Base-by-base conservation (phyloP, 2,113 vertebrate species). In the Syrrhaptes paradoxus region DNA sequence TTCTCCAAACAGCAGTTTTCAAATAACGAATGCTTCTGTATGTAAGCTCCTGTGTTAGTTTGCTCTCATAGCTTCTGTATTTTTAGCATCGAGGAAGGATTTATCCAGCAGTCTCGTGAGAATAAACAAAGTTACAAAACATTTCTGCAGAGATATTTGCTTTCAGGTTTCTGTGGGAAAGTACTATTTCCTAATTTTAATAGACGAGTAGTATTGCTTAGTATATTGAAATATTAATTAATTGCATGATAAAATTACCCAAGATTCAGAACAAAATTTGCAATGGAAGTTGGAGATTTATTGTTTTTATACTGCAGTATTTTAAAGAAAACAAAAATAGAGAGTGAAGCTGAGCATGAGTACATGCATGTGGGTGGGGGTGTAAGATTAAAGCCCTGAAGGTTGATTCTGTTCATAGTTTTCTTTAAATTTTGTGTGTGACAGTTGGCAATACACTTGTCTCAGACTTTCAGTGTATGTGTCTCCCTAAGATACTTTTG, bases 391-490 rank as follows among this genome's bases (percentile, higher is more conserved):
- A 62, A 62, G 13, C 51, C 24, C 26, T 34, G 20, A 62, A 77
- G 16, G 32, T 71, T 94, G 29, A 49, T 85, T 92, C 32, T 87
- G 14, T 68, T 61, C 1, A 3, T 72, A 21, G 3, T 76, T 83
- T 86, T 87, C 12, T 28, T 77, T 75, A 48, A 74, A n/a, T 66
- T 59, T 76, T 58, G 4, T 51, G 3, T 71, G 0, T 36, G 19
- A 51, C 7, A 36, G 11, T 68, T 83, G 36, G 6, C 28, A 85
- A 17, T 54, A 46, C 8, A 11, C 19, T 51, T 90, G 25, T 4
- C 24, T 94, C 49, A 29, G 61, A n/a, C 1, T 11, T 73, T 31
- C 1, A 1, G 9, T 62, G 14, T 68, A 19, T 1, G 0, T 58
- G 19, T 26, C 4, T 76, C 12, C 84, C 20, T 75, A 68, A 75